Conservation (phyloP, 1,140 invertebrate species). For the Leptopilina boulardi region DNA sequence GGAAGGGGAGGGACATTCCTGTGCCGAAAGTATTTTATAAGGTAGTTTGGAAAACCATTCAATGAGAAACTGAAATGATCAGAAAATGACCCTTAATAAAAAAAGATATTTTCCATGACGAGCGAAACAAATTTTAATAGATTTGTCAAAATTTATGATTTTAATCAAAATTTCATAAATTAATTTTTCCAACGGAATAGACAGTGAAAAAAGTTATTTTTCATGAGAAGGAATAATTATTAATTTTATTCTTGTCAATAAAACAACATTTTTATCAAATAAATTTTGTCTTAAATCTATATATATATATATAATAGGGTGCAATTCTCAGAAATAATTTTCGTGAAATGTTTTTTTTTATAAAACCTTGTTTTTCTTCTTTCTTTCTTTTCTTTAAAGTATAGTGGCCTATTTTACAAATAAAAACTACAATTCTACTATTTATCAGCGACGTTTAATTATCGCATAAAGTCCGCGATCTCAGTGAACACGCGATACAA, state of each 20-base stretch:
- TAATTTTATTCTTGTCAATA: no score
- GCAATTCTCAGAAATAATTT: not conserved
- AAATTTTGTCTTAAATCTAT: not conserved
- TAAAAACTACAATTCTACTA: slow-evolving; percentile 12
- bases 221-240: no score
- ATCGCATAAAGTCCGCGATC: slow-evolving; percentile 9
- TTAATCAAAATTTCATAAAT: no score
- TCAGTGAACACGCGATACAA: slow-evolving; percentile 18
- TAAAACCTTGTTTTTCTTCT: not conserved
- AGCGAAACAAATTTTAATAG: not conserved
- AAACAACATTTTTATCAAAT: not conserved
- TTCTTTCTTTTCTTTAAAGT: not conserved
- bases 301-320: not conserved
- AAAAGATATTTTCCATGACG: not conserved
- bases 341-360: not conserved
- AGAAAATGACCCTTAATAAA: not conserved
- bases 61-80: no score
- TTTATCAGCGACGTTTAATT: slow-evolving; percentile 24
- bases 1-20: slow-evolving; percentile 59
- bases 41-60: slow-evolving; percentile 31
- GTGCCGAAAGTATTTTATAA: slow-evolving; percentile 61
- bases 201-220: no score
- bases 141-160: not conserved
- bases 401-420: not conserved
- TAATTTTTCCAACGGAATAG: no score